These are phyloP conservation scores for Nebria ingens DNA, from an alignment of 1,140 invertebrate species.

Conservation along the genomic window DNA sequence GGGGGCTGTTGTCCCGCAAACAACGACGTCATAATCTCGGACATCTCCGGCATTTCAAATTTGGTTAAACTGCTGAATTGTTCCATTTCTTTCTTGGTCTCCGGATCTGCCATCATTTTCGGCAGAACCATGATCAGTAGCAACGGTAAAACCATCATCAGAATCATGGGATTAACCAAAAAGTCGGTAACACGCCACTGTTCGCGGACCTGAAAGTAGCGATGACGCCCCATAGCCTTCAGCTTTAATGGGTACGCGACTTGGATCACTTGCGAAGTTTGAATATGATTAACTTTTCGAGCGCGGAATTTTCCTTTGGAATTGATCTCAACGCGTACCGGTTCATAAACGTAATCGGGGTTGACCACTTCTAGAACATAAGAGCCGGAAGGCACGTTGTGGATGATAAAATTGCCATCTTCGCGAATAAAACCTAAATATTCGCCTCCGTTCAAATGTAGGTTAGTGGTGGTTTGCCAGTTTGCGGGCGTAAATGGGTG, in stretches of 20 bases:
- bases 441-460: conserved; percentile 81
- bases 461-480: conserved; percentile 67
- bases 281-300: conserved; percentile 88
- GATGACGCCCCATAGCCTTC: conserved; percentile 66
- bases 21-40: conserved; percentile 75
- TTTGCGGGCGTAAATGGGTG: conserved; percentile 36
- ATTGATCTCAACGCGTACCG: conserved; percentile 88
- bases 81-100: conserved; percentile 90
- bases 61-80: conserved; percentile 73
- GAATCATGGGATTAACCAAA: conserved; percentile 92
- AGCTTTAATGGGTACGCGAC: conserved; percentile 86
- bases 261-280: conserved; percentile 77
- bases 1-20: conserved; percentile 56
- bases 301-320: conserved; percentile 93
- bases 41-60: conserved; percentile 81
- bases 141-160: conserved; percentile 94
- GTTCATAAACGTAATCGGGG: conserved; percentile 85
- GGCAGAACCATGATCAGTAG: conserved; percentile 86
- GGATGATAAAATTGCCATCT: conserved; percentile 87
- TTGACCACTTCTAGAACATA: conserved; percentile 90
- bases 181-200: conserved; percentile 94
- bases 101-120: conserved; percentile 94
- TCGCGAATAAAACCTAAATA: conserved; percentile 78
- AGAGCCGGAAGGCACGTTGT: conserved; percentile 85
- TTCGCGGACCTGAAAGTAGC: conserved; percentile 89